phyloP scores from a whole-genome alignment of 30 jellyfish, hydroid and myxozoan species.

The Nemopilema nomurai region DNA sequence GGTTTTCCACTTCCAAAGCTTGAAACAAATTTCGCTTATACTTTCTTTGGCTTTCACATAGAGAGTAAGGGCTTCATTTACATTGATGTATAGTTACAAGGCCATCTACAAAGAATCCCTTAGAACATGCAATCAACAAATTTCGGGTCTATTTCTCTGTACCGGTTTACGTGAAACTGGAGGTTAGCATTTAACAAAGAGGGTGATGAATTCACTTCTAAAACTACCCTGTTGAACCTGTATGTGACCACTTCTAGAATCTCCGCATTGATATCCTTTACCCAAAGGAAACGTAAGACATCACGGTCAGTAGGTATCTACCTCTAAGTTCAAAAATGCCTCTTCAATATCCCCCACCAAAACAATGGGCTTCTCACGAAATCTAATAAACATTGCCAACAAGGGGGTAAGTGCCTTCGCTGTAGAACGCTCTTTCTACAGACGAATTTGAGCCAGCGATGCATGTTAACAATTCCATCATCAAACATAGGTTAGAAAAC shows the following conservation, averaged over 20 bases:
- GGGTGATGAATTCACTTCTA: slow-evolving; percentile 35
- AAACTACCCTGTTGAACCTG: slow-evolving; percentile 19
- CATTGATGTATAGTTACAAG: neutral
- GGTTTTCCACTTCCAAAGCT: slow-evolving; percentile 42
- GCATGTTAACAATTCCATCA: no score
- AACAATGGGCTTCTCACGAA: slow-evolving; percentile 2
- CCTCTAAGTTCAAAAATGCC: slow-evolving; percentile 30
- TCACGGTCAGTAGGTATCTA: slow-evolving; percentile 40
- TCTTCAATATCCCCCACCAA: slow-evolving; percentile 33
- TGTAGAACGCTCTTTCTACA: no score
- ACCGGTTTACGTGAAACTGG: neutral
- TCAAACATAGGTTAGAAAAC: no score
- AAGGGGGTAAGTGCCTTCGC: slow-evolving; percentile 18
- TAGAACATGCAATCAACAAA: slow-evolving; percentile 6
- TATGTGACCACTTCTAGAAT: neutral
- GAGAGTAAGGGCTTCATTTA: slow-evolving; percentile 8
- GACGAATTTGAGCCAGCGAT: no score
- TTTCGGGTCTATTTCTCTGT: slow-evolving; percentile 36
- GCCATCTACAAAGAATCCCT: no score
- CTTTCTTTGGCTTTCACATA: slow-evolving; percentile 41
- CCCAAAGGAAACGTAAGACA: slow-evolving; percentile 49
- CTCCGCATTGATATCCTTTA: slow-evolving; percentile 13
- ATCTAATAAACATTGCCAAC: slow-evolving; percentile 32
- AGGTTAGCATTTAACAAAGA: slow-evolving; percentile 38
- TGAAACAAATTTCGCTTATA: slow-evolving; percentile 32